A percentile compares a stretch with the other conserved stretches of the same genome.
phyloP scores from a whole-genome alignment of 1,140 invertebrate genomes.

The Bombyx mandarina region DNA sequence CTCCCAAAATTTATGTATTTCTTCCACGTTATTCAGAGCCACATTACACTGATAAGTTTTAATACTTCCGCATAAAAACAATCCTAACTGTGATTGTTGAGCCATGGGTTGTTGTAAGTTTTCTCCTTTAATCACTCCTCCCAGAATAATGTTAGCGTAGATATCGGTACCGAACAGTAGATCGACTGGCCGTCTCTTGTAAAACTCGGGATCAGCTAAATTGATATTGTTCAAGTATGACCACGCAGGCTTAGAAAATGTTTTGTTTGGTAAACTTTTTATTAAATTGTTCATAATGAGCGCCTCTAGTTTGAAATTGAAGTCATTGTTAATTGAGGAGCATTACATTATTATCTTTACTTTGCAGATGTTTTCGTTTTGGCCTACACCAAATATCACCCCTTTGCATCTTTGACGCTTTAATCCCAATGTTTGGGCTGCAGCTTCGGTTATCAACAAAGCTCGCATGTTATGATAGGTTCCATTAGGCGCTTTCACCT shows the following conservation, averaged over 20 bases:
- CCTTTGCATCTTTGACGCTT: conserved; percentile 12
- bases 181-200: conserved; percentile 17
- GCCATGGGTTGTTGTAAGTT: conserved; percentile 10
- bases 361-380: conserved; percentile 18
- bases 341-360: conserved; percentile 12
- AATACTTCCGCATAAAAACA: conserved; percentile 18
- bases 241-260: conserved; percentile 18
- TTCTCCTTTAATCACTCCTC: conserved; percentile 15
- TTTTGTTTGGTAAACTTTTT: conserved; percentile 18
- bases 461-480: not conserved
- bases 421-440: not conserved
- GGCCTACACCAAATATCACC: conserved; percentile 15
- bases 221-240: conserved; percentile 10
- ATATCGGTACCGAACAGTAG: conserved; percentile 18
- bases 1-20: too few relatives aligned
- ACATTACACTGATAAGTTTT: too few relatives aligned
- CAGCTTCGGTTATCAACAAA: not conserved
- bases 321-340: conserved; percentile 12
- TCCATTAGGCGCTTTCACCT: not conserved
- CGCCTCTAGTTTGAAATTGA: conserved; percentile 10
- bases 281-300: conserved; percentile 5
- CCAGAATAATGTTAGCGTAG: conserved; percentile 18
- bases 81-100: conserved; percentile 24
- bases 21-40: not conserved
- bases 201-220: conserved; percentile 22